These are phyloP conservation scores for Drosophila willistoni DNA, from an alignment of 1,140 invertebrate genomes.

Conservation along the genomic window DNA sequence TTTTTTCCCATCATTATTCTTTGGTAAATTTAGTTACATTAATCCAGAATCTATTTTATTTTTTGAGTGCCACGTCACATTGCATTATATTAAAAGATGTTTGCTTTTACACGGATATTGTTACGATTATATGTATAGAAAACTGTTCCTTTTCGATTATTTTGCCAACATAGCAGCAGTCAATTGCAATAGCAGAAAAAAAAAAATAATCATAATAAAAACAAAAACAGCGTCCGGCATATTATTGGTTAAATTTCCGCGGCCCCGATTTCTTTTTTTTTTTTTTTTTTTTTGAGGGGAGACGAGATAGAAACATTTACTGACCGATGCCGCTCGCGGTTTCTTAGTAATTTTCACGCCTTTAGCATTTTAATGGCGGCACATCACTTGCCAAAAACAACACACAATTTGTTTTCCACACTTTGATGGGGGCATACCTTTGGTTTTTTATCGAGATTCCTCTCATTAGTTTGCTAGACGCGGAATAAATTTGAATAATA, in stretches of 20 bases:
- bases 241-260: constrained; percentile 60
- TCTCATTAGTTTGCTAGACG: neutral
- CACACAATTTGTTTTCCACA: neutral
- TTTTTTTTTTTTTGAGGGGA: neutral
- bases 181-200: constrained; percentile 25
- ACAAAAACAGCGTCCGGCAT: constrained; percentile 54
- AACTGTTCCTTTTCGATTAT: constrained; percentile 48
- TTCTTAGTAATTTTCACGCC: constrained; percentile 61
- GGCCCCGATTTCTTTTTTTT: constrained; percentile 27
- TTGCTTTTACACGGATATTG: neutral
- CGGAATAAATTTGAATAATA: neutral
- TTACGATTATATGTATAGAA: neutral
- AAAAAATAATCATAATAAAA: constrained; percentile 54
- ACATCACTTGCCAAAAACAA: constrained; percentile 14
- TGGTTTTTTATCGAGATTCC: constrained; percentile 34
- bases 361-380: constrained; percentile 33
- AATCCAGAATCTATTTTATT: constrained; percentile 21
- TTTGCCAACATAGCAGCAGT: constrained; percentile 16
- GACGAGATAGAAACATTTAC: constrained; percentile 24
- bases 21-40: constrained; percentile 18
- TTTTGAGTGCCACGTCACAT: constrained; percentile 43
- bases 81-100: constrained; percentile 31
- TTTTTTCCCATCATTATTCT: neutral
- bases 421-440: constrained; percentile 39
- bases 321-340: constrained; percentile 9